These are phyloP conservation scores for Marisa cornuarietis DNA, from an alignment of 1,140 invertebrate genomes.

Conservation along the genomic window DNA sequence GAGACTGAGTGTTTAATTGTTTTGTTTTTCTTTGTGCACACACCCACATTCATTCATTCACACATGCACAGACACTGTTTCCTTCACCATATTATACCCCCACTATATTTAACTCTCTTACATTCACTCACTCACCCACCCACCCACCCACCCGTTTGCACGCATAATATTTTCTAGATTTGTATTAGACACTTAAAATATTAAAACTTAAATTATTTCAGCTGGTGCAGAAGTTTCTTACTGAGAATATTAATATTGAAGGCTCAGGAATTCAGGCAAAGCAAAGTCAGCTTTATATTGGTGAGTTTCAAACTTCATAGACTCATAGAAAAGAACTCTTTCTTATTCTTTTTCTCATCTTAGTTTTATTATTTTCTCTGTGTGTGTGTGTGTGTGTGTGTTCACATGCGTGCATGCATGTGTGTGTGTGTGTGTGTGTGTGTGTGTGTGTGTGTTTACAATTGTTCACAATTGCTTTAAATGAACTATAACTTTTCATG, in stretches of 20 bases:
- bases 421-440: not conserved
- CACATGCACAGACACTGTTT: not conserved
- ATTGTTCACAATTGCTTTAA: not conserved
- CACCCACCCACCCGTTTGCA: not conserved
- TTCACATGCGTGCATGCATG: not conserved
- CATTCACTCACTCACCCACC: not conserved
- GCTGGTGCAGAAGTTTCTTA: conserved; percentile 56
- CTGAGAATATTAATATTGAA: conserved; percentile 54
- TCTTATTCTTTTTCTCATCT: not conserved
- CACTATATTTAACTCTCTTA: too few relatives aligned
- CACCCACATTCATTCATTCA: not conserved
- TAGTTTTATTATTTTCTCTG: not conserved
- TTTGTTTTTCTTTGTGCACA: not conserved
- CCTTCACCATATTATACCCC: not conserved
- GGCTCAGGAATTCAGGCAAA: conserved; percentile 43
- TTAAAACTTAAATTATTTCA: conserved; percentile 29
- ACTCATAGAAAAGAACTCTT: not conserved
- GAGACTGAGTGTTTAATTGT: too few relatives aligned
- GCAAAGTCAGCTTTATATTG: conserved; percentile 59
- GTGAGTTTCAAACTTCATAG: conserved; percentile 31
- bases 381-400: not conserved
- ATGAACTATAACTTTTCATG: too few relatives aligned
- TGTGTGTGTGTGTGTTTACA: not conserved
- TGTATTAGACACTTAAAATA: too few relatives aligned
- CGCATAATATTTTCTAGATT: not conserved